Percentiles rank a stretch among this genome's conserved stretches.
Conservation (phyloP, 2,113 vertebrate genomes). For the Bagarius yarrelli region DNA sequence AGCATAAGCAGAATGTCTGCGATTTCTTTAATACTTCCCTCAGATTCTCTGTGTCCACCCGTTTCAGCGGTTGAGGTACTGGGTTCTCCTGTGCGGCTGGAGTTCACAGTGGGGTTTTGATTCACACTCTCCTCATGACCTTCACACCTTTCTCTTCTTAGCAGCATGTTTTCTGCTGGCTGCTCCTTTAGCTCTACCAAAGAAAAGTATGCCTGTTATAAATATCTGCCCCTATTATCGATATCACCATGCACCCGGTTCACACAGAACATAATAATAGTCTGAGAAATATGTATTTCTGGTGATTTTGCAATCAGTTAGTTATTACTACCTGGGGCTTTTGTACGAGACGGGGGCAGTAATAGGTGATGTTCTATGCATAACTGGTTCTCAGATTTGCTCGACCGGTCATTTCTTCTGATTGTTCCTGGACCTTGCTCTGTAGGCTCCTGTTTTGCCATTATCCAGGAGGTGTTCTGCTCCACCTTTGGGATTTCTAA, state of each 20-base stretch:
- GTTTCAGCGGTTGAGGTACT: conserved; percentile 42
- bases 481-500: background rate
- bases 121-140: conserved; percentile 29
- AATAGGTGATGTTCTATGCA: conserved; percentile 16
- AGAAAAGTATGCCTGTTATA: conserved; percentile 6
- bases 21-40: conserved; percentile 58
- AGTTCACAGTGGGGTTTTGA: conserved; percentile 31
- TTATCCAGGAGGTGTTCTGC: conserved; percentile 16
- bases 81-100: conserved; percentile 6
- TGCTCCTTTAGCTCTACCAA: conserved; percentile 38
- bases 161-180: background rate
- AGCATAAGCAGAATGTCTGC: conserved; percentile 64
- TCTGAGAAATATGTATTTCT: background rate
- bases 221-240: background rate
- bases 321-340: conserved; percentile 49
- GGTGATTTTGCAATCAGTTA: background rate
- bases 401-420: background rate
- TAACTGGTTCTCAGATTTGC: background rate
- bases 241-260: background rate
- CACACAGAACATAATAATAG: background rate
- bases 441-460: conserved; percentile 28
- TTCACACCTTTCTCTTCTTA: conserved; percentile 27
- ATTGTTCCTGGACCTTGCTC: conserved; percentile 17
- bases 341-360: background rate
- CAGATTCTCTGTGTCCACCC: conserved; percentile 33